phyloP scores from a whole-genome alignment of 2,797 vertebrate species.

The Amblyopsis hoosieri region DNA sequence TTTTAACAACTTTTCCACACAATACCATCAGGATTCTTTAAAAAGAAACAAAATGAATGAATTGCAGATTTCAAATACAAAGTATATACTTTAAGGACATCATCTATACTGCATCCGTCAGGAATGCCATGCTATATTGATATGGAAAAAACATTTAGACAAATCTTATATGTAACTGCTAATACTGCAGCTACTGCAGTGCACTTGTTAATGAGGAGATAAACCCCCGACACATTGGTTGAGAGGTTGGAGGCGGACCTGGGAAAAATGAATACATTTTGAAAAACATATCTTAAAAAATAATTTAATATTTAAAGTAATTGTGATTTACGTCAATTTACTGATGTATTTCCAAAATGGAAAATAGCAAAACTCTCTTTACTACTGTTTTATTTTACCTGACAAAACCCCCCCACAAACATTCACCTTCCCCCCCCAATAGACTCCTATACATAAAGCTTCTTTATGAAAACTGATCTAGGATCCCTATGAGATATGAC shows the following conservation, averaged over 20 bases:
- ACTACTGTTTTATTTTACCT: slow-evolving; percentile 25
- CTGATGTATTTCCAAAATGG: slow-evolving; percentile 24
- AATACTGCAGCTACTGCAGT: slow-evolving; percentile 31
- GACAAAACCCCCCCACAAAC: too few species aligned
- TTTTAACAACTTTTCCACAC: slow-evolving; percentile 18
- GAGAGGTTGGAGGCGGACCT: slow-evolving; percentile 17
- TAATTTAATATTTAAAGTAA: slow-evolving; percentile 43
- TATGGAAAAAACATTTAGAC: not conserved
- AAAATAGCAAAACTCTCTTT: slow-evolving; percentile 36
- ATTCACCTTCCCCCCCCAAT: slow-evolving; percentile 17
- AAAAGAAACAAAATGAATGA: slow-evolving; percentile 5
- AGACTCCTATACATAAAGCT: slow-evolving; percentile 38
- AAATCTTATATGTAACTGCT: slow-evolving; percentile 20
- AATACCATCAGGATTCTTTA: slow-evolving; percentile 38
- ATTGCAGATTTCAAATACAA: slow-evolving; percentile 17
- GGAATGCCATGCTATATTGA: too few species aligned
- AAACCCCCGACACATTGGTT: slow-evolving; percentile 7
- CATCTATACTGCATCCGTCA: not conserved
- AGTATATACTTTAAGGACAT: slow-evolving; percentile 10
- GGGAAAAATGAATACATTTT: not conserved
- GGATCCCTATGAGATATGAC: slow-evolving; percentile 35
- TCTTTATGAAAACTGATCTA: slow-evolving; percentile 28
- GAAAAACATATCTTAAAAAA: slow-evolving; percentile 35
- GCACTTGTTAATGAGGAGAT: slow-evolving; percentile 31
- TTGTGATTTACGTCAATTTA: slow-evolving; percentile 32